These are phyloP conservation scores for Mesorhabditis spiculigera DNA, from an alignment of 2,888 invertebrate genomes.

Conservation along the genomic window DNA sequence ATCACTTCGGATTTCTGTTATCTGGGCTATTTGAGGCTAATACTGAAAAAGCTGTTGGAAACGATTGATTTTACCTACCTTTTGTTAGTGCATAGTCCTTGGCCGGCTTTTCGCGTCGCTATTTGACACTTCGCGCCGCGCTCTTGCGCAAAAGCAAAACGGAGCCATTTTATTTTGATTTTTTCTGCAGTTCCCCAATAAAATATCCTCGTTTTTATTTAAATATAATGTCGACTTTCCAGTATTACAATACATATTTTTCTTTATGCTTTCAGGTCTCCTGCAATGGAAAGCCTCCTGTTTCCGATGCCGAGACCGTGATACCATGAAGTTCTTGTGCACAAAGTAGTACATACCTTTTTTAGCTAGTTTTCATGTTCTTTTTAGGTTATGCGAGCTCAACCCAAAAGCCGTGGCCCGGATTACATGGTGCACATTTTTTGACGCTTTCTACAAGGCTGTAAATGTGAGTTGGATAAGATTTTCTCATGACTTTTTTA, in stretches of 20 bases:
- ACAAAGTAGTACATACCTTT: not conserved
- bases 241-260: too few relatives aligned
- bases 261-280: slow-evolving; percentile 17
- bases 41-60: too few relatives aligned
- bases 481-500: slow-evolving; percentile 11
- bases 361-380: too few relatives aligned
- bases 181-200: too few relatives aligned
- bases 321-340: slow-evolving; percentile 35
- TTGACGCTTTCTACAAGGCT: slow-evolving; percentile 30
- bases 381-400: slow-evolving; percentile 22
- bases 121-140: too few relatives aligned
- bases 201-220: too few relatives aligned
- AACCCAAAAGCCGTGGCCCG: slow-evolving; percentile 28
- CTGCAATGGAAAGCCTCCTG: slow-evolving; percentile 37
- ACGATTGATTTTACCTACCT: too few relatives aligned
- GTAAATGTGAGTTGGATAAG: slow-evolving; percentile 8
- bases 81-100: too few relatives aligned
- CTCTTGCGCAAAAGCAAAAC: not conserved
- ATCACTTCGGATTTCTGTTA: too few relatives aligned
- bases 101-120: too few relatives aligned
- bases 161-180: not conserved
- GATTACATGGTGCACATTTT: slow-evolving; percentile 37
- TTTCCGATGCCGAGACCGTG: slow-evolving; percentile 28
- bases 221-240: too few relatives aligned
- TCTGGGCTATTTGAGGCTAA: too few relatives aligned